Evolutionary conservation across 2,797 vertebrate species (phyloP).

Genomic region (Anguilla pacifica): DNA sequence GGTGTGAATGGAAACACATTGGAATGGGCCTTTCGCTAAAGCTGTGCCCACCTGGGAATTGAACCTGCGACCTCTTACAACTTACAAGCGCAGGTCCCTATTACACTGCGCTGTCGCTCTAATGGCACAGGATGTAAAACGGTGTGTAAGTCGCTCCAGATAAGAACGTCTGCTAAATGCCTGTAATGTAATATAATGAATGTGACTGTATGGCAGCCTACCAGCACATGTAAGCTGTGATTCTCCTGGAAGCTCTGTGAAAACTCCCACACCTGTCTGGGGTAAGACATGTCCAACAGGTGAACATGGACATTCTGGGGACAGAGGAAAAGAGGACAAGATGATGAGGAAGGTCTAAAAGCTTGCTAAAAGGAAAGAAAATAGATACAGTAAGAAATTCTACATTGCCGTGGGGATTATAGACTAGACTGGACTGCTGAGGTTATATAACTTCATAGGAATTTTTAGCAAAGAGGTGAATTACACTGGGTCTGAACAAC

Average conservation of each 20-base stretch:
- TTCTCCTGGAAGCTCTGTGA: constrained; percentile 73
- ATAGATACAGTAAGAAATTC: neutral
- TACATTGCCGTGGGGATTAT: neutral
- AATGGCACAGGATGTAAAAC: neutral
- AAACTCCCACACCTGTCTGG: constrained; percentile 81
- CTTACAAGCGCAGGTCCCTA: too few relatives aligned
- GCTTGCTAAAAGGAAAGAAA: neutral
- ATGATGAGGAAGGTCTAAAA: neutral
- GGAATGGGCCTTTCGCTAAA: too few relatives aligned
- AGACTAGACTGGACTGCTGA: neutral
- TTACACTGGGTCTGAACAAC: neutral
- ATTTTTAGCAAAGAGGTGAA: neutral
- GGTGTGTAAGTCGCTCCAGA: too few relatives aligned
- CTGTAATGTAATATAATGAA: neutral
- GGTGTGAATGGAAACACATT: too few relatives aligned
- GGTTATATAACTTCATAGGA: neutral
- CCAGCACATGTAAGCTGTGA: constrained; percentile 77
- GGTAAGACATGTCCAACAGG: constrained; percentile 78
- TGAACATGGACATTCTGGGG: constrained; percentile 79
- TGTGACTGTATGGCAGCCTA: constrained; percentile 47
- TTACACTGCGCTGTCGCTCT: neutral
- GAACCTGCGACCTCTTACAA: too few relatives aligned
- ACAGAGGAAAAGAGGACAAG: constrained; percentile 1
- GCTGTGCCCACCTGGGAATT: too few relatives aligned
- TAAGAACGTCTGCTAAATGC: too few relatives aligned